Conservation (phyloP, 2,113 vertebrate species). For the Vulpes vulpes region DNA sequence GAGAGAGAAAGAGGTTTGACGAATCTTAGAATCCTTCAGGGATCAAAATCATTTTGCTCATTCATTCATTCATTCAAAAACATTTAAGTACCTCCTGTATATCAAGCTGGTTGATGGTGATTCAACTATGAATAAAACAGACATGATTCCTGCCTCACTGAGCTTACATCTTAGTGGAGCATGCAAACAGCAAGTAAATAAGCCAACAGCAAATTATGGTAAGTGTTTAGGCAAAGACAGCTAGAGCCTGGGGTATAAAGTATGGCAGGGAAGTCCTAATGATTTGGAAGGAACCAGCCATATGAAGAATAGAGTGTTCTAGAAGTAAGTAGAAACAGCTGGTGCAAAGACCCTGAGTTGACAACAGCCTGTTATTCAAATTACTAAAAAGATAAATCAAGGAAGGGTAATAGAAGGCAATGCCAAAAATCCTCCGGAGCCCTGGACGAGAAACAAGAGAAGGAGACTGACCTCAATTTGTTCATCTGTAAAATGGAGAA, state of each 20-base stretch:
- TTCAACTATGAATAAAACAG: background rate
- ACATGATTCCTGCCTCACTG: background rate
- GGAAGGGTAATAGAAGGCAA: background rate
- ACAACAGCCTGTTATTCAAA: background rate
- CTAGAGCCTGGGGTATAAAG: background rate
- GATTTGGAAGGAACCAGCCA: background rate
- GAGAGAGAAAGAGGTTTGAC: background rate
- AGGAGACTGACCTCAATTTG: background rate
- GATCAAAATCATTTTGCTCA: background rate
- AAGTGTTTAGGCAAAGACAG: background rate
- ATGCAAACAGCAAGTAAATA: background rate
- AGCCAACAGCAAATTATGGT: background rate
- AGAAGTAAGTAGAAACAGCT: background rate
- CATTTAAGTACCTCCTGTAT: background rate
- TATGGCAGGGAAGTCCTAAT: background rate
- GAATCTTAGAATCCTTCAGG: background rate
- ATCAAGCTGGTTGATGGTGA: background rate
- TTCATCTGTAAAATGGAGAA: background rate
- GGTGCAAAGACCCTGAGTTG: background rate
- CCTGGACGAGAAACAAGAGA: background rate
- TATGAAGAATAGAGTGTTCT: background rate
- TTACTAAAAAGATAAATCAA: background rate
- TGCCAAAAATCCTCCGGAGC: background rate
- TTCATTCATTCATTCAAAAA: background rate
- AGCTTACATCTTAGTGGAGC: background rate